Evolutionary conservation across 2,888 invertebrate species (phyloP).

Genomic region (Cinara cedri): DNA sequence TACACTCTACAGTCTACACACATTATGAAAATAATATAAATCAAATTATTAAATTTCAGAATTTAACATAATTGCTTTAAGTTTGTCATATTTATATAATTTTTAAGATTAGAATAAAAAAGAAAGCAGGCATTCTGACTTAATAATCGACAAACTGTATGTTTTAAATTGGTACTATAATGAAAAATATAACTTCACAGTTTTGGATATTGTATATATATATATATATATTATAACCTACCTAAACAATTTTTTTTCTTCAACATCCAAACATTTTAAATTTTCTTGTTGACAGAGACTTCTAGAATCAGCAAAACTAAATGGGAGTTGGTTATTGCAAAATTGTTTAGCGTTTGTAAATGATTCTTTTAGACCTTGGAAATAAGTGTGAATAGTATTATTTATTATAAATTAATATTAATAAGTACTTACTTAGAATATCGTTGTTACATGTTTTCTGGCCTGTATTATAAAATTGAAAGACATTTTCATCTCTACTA

Average conservation of each 20-base stretch:
- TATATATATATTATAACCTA: constrained; percentile 19
- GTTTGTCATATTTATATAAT: neutral
- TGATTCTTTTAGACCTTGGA: constrained; percentile 59
- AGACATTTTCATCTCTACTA: constrained; percentile 66
- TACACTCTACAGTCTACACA: too few species aligned
- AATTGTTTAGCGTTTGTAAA: constrained; percentile 61
- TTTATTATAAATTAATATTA: neutral
- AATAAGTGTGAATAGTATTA: constrained; percentile 21
- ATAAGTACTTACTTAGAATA: constrained; percentile 43
- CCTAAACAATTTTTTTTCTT: constrained; percentile 55
- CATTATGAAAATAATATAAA: neutral
- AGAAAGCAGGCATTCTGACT: too few species aligned
- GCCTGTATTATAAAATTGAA: constrained; percentile 61
- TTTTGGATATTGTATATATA: neutral
- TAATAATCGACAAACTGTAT: too few species aligned
- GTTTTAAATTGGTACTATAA: too few species aligned
- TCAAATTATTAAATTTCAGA: neutral
- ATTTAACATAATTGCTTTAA: neutral
- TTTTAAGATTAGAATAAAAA: neutral
- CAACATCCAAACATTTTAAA: constrained; percentile 5
- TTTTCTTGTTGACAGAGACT: constrained; percentile 1
- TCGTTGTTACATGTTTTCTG: neutral
- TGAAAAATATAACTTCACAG: neutral
- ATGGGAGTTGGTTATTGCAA: constrained; percentile 63
- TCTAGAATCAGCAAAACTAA: constrained; percentile 64